Base-by-base conservation (phyloP, 2,888 invertebrate species). In the Pseudeuparius sepicola region DNA sequence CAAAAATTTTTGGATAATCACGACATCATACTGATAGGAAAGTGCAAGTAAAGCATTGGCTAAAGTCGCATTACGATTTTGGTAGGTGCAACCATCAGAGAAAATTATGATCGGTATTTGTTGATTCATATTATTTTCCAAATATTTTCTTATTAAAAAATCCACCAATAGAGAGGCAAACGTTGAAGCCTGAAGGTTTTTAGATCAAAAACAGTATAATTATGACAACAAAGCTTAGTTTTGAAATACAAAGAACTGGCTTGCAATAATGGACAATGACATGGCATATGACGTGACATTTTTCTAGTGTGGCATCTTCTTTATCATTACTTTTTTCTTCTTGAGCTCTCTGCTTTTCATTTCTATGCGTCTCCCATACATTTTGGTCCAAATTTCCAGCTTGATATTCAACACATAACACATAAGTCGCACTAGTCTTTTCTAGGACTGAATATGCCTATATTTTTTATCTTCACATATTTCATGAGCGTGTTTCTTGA, bases 241-340 rank as follows among this genome's bases (percentile, higher is more conserved):
- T 32, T 32, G 24, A 34, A 34, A 25, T 34, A 34, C 5, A 28
- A 13, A 2, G 34, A 34, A n/a, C n/a, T n/a, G n/a, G n/a, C n/a
- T n/a, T n/a, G n/a, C n/a, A n/a, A n/a, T n/a, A n/a, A n/a, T n/a
- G n/a, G n/a, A n/a, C n/a, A n/a, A 34, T 12, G 13, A 27, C 34
- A 7, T 28, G 4, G 11, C 26, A 26, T 9, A 34, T 27, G 2
- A 24, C 17, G 18, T 27, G 17, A 14, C 32, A 32, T 14, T 12
- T 24, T 23, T 23, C 24, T 15, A 14, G 14, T 4, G 4, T 32
- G 3, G 14, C 27, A 4, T 28, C 3, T 20, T 28, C 17, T 13
- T 34, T 34, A 34, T 34, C 34, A 3, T 12, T 20, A n/a, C n/a
- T 9, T 28, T 34, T 34, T 15, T 34, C 34, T 28, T 28, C 14